Percentiles rank a stretch among this genome's conserved stretches.
Conservation (phyloP, 2,888 invertebrate species). For the Chymomyza amoena region DNA sequence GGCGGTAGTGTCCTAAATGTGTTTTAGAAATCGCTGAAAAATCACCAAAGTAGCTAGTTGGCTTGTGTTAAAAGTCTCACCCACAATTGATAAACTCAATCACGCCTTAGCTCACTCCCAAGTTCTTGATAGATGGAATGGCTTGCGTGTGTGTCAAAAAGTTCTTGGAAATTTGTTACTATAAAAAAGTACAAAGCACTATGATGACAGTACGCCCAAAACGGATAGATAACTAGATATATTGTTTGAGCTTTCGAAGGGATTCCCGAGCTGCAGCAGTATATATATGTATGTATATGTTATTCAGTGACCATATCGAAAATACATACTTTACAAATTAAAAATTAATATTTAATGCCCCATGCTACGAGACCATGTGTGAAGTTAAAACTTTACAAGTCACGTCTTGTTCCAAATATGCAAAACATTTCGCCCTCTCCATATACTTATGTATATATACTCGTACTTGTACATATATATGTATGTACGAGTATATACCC, state of each 20-base stretch:
- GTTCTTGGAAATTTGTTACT: neutral
- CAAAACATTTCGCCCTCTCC: neutral
- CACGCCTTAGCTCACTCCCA: neutral
- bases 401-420: constrained; percentile 17
- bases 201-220: no score
- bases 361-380: constrained; percentile 23
- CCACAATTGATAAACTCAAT: no score
- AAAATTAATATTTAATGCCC: constrained; percentile 42
- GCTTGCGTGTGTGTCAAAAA: neutral
- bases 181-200: neutral
- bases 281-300: no score
- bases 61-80: constrained; percentile 29
- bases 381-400: constrained; percentile 24
- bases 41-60: constrained; percentile 60
- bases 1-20: constrained; percentile 34
- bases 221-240: no score
- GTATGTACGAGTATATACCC: neutral
- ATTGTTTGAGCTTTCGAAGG: no score
- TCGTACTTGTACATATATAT: neutral
- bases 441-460: no score
- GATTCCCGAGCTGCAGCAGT: neutral
- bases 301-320: neutral
- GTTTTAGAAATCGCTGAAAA: constrained; percentile 65
- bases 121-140: neutral
- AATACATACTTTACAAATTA: constrained; percentile 29